Evolutionary conservation across 2,113 vertebrate species (phyloP).

Genomic region (Microcebus griseorufus): DNA sequence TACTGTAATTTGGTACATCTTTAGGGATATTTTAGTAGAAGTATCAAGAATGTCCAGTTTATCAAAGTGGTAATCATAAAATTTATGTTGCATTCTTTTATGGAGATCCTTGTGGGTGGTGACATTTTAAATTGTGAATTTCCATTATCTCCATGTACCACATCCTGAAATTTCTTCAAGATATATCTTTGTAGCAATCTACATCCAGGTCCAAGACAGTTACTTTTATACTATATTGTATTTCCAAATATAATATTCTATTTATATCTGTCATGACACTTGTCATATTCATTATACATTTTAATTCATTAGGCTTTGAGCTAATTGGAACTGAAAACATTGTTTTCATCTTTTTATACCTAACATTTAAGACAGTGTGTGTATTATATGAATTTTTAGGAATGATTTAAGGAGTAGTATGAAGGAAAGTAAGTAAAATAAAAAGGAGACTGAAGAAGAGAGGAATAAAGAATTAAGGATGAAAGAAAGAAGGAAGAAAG

Average conservation of each 20-base stretch:
- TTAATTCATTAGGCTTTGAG: background rate
- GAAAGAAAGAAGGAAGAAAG: background rate
- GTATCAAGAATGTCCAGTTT: background rate
- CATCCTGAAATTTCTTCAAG: background rate
- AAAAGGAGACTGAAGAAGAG: background rate
- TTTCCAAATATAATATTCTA: background rate
- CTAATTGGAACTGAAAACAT: background rate
- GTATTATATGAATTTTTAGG: background rate
- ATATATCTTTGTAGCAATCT: background rate
- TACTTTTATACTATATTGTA: background rate
- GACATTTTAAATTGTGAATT: background rate
- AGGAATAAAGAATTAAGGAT: background rate
- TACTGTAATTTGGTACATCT: background rate
- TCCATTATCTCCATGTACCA: background rate
- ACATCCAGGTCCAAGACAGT: background rate
- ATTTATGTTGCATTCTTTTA: background rate
- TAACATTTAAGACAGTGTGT: background rate
- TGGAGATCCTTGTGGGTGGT: background rate
- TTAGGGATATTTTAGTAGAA: background rate
- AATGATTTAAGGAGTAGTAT: background rate
- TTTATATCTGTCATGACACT: background rate
- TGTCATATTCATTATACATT: background rate
- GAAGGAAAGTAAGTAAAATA: background rate
- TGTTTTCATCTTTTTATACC: background rate
- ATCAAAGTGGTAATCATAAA: background rate